phyloP scores from a whole-genome alignment of 2,888 invertebrate genomes.

The Latrodectus hesperus region DNA sequence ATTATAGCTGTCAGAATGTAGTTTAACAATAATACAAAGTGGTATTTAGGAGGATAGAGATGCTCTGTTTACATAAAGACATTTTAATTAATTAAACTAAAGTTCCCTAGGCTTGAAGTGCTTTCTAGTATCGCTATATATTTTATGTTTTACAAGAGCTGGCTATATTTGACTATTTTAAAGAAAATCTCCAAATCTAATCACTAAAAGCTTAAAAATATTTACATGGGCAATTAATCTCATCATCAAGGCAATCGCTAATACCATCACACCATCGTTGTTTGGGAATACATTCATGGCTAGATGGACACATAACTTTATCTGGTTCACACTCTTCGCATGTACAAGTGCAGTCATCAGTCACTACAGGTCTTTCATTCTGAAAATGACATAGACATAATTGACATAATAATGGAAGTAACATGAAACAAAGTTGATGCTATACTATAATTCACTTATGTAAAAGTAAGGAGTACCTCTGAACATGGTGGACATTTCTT shows the following conservation, averaged over 20 bases:
- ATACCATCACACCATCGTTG: slow-evolving; percentile 86
- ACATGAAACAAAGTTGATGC: not conserved
- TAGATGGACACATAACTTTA: slow-evolving; percentile 83
- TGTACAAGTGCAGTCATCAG: slow-evolving; percentile 81
- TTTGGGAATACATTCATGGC: slow-evolving; percentile 76
- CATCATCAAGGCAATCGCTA: slow-evolving; percentile 88
- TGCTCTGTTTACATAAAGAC: too few relatives aligned
- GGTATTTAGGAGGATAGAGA: too few relatives aligned
- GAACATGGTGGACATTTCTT: slow-evolving; percentile 51
- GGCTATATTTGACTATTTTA: too few relatives aligned
- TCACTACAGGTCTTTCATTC: slow-evolving; percentile 79
- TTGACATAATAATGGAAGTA: too few relatives aligned
- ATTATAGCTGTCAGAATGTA: too few relatives aligned
- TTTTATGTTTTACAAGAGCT: too few relatives aligned
- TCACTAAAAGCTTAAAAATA: slow-evolving; percentile 1
- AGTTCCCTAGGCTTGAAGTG: too few relatives aligned
- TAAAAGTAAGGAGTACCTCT: slow-evolving; percentile 24
- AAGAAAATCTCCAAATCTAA: too few relatives aligned
- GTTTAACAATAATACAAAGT: too few relatives aligned
- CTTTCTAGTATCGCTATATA: too few relatives aligned
- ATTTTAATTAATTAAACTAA: too few relatives aligned
- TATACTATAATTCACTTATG: not conserved
- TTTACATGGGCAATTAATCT: slow-evolving; percentile 79
- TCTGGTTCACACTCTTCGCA: slow-evolving; percentile 84
- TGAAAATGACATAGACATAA: slow-evolving; percentile 71